A percentile compares a stretch with the other conserved stretches of the same genome.
phyloP scores from a whole-genome alignment of 2,113 vertebrate species.

The Electrona antarctica region DNA sequence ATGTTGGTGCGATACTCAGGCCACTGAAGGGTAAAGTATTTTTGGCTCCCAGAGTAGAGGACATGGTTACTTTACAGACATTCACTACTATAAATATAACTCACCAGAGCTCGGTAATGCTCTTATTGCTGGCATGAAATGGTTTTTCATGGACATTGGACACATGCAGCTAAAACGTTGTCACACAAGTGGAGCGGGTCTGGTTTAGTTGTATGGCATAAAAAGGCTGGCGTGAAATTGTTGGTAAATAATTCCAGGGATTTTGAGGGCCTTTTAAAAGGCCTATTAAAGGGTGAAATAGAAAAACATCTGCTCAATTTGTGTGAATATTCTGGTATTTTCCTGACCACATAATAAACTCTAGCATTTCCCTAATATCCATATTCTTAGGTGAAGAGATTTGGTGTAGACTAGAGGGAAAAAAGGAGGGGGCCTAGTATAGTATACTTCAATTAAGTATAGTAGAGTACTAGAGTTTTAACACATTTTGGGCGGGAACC shows the following conservation, averaged over 20 bases:
- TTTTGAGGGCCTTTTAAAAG: background rate
- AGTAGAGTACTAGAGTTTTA: too few relatives aligned
- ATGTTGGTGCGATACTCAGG: slow-evolving; percentile 40
- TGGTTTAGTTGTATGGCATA: background rate
- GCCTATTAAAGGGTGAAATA: slow-evolving; percentile 3
- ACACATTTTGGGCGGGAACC: too few relatives aligned
- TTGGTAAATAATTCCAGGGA: background rate
- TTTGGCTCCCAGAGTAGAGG: slow-evolving; percentile 66
- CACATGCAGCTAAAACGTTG: slow-evolving; percentile 11
- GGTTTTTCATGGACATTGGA: slow-evolving; percentile 17
- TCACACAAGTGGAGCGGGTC: slow-evolving; percentile 15
- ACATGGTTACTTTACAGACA: slow-evolving; percentile 63
- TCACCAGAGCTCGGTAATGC: slow-evolving; percentile 51
- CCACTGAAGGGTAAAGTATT: slow-evolving; percentile 52
- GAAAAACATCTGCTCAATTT: slow-evolving; percentile 5
- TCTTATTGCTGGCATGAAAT: slow-evolving; percentile 42
- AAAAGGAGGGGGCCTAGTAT: too few relatives aligned
- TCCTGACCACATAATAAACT: background rate
- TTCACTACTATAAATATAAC: slow-evolving; percentile 75
- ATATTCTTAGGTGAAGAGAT: too few relatives aligned
- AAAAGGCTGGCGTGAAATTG: background rate
- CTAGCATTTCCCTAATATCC: too few relatives aligned
- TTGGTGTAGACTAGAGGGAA: too few relatives aligned
- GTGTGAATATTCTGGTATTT: slow-evolving; percentile 10
- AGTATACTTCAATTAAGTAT: too few relatives aligned